phyloP scores from a whole-genome alignment of 2,113 vertebrate genomes.

The Colius striatus region DNA sequence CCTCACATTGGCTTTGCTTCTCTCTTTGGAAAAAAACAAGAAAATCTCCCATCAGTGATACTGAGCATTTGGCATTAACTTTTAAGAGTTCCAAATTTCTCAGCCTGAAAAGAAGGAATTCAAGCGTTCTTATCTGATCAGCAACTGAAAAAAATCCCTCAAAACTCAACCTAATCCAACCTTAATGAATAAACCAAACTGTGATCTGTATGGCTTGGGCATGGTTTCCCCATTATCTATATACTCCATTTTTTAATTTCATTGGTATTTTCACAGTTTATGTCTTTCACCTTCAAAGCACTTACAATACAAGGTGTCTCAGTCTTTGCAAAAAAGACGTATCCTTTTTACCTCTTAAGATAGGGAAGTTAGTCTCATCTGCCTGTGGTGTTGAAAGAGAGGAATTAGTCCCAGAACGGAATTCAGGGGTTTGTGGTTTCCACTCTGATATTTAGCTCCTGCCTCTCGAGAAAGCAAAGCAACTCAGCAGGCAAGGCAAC shows the following conservation, averaged over 20 bases:
- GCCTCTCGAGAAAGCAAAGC: not conserved
- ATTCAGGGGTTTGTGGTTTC: constrained; percentile 5
- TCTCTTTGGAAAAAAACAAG: not conserved
- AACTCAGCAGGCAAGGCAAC: not conserved
- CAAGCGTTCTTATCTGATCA: not conserved
- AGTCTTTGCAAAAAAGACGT: not conserved
- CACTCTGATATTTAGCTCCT: constrained; percentile 26
- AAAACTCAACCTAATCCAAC: not conserved
- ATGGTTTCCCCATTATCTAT: not conserved
- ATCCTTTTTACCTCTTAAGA: not conserved
- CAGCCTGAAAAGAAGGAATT: not conserved
- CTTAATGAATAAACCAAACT: not conserved
- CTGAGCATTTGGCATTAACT: not conserved
- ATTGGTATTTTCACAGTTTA: not conserved
- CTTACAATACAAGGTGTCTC: not conserved
- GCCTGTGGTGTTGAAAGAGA: not conserved
- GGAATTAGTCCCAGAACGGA: constrained; percentile 3
- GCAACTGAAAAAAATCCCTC: not conserved
- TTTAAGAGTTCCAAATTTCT: not conserved
- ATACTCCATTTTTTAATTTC: not conserved
- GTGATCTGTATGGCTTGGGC: not conserved
- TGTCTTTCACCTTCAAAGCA: not conserved
- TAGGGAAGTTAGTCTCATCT: not conserved
- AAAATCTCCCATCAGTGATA: not conserved
- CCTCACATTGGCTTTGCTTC: not conserved